phyloP scores from a whole-genome alignment of 2,797 vertebrate genomes.

The Cyprinella venusta region DNA sequence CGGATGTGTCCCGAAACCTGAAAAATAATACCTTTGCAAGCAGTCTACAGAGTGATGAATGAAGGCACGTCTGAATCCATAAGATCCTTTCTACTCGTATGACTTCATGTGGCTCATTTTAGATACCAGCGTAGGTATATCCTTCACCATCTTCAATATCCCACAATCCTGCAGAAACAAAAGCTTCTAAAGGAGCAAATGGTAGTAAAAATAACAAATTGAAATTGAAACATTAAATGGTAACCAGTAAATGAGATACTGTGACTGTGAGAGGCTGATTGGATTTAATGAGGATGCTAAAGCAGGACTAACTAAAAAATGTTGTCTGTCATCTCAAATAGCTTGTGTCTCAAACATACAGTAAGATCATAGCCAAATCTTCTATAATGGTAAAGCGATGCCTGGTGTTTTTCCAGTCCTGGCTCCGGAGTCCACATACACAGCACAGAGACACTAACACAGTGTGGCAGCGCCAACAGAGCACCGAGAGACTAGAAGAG shows the following conservation, averaged over 20 bases:
- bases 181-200: not conserved
- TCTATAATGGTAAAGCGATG: constrained; percentile 16
- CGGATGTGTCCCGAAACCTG: not conserved
- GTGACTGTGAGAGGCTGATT: not conserved
- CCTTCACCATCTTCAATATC: not conserved
- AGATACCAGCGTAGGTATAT: not conserved
- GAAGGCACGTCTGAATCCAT: not conserved
- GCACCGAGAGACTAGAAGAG: constrained; percentile 6
- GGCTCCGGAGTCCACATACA: constrained; percentile 29
- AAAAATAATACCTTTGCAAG: not conserved
- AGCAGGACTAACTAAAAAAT: not conserved
- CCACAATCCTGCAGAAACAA: not conserved
- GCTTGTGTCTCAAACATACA: constrained; percentile 28
- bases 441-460: constrained; percentile 35
- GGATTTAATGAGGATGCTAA: not conserved
- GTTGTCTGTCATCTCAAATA: constrained; percentile 25
- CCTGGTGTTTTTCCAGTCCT: constrained; percentile 45
- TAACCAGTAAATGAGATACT: too few species aligned
- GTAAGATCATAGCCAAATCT: constrained; percentile 29
- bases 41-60: not conserved
- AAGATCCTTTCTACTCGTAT: not conserved
- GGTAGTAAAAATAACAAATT: too few species aligned
- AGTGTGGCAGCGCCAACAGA: constrained; percentile 40
- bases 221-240: too few species aligned
- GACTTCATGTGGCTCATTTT: not conserved